A percentile compares a stretch with the other conserved stretches of the same genome.
Conservation (phyloP, 2,113 vertebrate genomes). For the Microtus richardsoni region DNA sequence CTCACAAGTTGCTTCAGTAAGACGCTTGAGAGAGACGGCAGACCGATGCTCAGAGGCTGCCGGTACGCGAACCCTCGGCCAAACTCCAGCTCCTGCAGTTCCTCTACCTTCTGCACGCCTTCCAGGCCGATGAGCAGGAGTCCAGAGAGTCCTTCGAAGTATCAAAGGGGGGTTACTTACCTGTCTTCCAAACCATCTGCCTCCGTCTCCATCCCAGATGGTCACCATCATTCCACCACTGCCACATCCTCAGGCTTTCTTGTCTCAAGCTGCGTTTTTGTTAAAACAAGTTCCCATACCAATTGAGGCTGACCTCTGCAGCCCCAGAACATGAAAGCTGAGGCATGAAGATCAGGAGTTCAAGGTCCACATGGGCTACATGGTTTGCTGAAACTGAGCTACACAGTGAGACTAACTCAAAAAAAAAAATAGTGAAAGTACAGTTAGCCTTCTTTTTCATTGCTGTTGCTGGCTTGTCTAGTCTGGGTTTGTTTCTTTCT, state of each 20-base stretch:
- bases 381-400: too few relatives aligned
- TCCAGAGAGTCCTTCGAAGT: slow-evolving; percentile 87
- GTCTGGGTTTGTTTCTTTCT: neutral
- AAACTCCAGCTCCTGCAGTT: slow-evolving; percentile 92
- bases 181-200: neutral
- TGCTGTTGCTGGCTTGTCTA: neutral
- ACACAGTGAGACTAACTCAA: too few relatives aligned
- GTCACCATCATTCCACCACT: neutral
- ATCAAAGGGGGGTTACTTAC: neutral
- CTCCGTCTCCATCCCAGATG: slow-evolving; percentile 19
- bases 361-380: neutral
- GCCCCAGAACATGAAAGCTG: neutral
- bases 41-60: slow-evolving; percentile 87
- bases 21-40: slow-evolving; percentile 85
- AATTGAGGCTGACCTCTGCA: neutral
- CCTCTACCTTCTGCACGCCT: slow-evolving; percentile 80
- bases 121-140: slow-evolving; percentile 91
- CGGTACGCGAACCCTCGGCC: slow-evolving; percentile 92
- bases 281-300: neutral
- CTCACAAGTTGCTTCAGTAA: slow-evolving; percentile 92
- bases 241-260: neutral
- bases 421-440: too few relatives aligned
- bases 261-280: neutral
- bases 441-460: neutral
- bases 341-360: neutral